Base-by-base conservation (phyloP, 2,113 vertebrate genomes). In the Podiceps cristatus region DNA sequence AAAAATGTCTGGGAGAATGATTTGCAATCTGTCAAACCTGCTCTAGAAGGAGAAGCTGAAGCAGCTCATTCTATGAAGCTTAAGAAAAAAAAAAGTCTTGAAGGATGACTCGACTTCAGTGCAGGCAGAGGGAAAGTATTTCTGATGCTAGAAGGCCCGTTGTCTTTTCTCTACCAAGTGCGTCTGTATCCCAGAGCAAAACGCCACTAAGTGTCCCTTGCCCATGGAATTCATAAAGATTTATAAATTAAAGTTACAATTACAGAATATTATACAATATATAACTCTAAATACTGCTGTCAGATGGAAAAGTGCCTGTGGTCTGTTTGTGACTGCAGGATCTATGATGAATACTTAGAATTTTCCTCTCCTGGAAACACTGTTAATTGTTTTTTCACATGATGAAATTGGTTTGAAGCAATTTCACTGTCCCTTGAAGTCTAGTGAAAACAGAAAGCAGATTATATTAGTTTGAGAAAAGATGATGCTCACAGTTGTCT, bases 321-420 rank as follows among this genome's bases (percentile, higher is more conserved):
- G 50, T 78, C 35, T 74, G 42, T 87, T 95, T 87, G 85, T 63
- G 86, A 86, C 73, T 93, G 74, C 68, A 85, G 73, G 73, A 71
- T 68, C 53, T 1, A 1, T 49, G 52, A 88, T 72, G 71, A 93
- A 90, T 67, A 95, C 77, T 83, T 79, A 74, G 69, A 91, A 82
- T 90, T 45, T 67, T 93, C 87, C 47, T 93, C 88, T 89, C 80
- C 69, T 96, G 81, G 71, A 96, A 97, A 90, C 0, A 16, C 42
- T 72, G 78, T 74, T 96, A 95, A 96, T 92, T 82, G 63, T 92
- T 97, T 96, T 86, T 94, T 96, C 79, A 94, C 67, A 75, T 67
- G 71, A 82, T 92, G 74, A 94, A 90, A 91, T 91, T 86, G 91
- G 47, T 96, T 92, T 96, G 88, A 96, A 94, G 86, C 79, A 88